A percentile compares a stretch with the other conserved stretches of the same genome.
Conservation (phyloP, 2,113 vertebrate genomes). For the Eleginops maclovinus region DNA sequence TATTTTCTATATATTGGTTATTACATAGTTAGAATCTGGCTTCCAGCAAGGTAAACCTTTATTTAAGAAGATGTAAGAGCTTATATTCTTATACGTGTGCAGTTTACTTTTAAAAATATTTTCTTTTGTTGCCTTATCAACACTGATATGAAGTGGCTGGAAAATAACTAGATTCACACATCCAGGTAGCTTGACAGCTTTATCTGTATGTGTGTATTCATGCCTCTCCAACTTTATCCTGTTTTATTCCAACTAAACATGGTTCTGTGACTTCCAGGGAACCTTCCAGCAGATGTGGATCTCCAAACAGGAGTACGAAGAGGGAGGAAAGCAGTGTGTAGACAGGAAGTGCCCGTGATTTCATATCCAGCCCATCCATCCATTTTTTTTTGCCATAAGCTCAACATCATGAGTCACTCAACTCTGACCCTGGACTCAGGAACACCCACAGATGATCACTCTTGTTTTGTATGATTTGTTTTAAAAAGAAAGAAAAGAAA, state of each 20-base stretch:
- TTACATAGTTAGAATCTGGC: too few relatives aligned
- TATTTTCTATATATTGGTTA: too few relatives aligned
- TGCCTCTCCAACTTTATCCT: not conserved
- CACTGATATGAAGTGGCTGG: not conserved
- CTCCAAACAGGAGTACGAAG: constrained; percentile 98
- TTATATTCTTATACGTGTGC: not conserved
- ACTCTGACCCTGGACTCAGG: constrained; percentile 76
- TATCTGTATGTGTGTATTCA: not conserved
- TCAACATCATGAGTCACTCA: constrained; percentile 50
- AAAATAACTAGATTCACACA: not conserved
- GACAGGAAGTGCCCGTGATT: constrained; percentile 97
- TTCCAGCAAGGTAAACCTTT: too few relatives aligned
- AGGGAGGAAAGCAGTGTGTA: constrained; percentile 98
- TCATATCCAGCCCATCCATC: not conserved
- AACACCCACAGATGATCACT: constrained; percentile 61
- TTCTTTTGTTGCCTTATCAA: not conserved
- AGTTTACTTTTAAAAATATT: not conserved
- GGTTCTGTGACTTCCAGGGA: constrained; percentile 83
- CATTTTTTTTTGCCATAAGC: constrained; percentile 25
- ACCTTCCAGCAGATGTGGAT: constrained; percentile 99
- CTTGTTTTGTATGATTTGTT: constrained; percentile 64
- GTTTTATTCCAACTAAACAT: not conserved
- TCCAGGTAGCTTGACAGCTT: not conserved
- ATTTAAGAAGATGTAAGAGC: not conserved
- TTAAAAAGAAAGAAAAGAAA: too few relatives aligned